Evolutionary conservation across 1,140 invertebrate genomes (phyloP).

Genomic region (Drosophila bocqueti): DNA sequence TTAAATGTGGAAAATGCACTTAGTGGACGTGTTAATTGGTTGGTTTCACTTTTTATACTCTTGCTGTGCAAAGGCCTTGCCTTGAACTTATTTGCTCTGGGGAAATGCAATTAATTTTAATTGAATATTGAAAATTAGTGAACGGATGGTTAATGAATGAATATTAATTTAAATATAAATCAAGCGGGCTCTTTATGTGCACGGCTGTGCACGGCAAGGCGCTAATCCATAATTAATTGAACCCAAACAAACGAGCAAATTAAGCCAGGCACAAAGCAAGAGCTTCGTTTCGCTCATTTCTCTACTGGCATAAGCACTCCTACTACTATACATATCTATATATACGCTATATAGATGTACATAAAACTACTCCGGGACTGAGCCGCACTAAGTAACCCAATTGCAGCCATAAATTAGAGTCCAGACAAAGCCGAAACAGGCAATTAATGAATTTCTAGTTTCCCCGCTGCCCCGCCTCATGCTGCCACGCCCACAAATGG

Average conservation of each 20-base stretch:
- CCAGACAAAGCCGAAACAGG: slow-evolving; percentile 54
- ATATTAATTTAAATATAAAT: slow-evolving; percentile 52
- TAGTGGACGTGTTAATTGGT: slow-evolving; percentile 41
- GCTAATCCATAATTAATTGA: slow-evolving; percentile 56
- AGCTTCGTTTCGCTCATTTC: slow-evolving; percentile 15
- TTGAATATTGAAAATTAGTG: slow-evolving; percentile 48
- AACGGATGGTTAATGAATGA: slow-evolving; percentile 44
- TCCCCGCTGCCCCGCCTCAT: background rate
- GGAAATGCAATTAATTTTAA: slow-evolving; percentile 55
- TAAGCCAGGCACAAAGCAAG: slow-evolving; percentile 35
- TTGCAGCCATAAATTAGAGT: slow-evolving; percentile 53
- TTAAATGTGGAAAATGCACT: slow-evolving; percentile 16
- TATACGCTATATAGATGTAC: background rate
- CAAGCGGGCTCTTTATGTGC: slow-evolving; percentile 28
- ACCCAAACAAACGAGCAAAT: slow-evolving; percentile 47
- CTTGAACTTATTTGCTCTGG: slow-evolving; percentile 34
- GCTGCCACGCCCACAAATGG: slow-evolving; percentile 31
- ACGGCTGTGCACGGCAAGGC: slow-evolving; percentile 20
- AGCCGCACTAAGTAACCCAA: slow-evolving; percentile 49
- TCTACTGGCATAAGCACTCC: slow-evolving; percentile 3
- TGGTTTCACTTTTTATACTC: slow-evolving; percentile 4
- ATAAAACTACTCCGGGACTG: slow-evolving; percentile 24
- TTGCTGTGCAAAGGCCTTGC: slow-evolving; percentile 13
- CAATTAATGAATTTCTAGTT: slow-evolving; percentile 57
- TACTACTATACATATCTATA: background rate